Conservation (phyloP, 2,113 vertebrate species). For the Microcebus ravelobensis region DNA sequence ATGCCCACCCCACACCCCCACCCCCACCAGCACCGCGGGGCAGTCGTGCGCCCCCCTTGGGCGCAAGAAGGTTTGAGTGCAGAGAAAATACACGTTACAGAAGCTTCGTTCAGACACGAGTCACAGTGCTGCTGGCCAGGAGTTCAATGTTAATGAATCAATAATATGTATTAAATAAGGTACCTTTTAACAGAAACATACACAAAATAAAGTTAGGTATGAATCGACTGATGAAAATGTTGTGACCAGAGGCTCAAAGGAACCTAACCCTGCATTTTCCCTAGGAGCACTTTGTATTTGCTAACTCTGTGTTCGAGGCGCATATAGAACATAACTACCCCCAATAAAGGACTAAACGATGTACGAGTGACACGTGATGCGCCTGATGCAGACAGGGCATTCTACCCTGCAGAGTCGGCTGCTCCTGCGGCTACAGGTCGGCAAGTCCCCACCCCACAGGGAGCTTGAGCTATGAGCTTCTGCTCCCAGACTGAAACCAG, state of each 20-base stretch:
- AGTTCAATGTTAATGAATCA: background rate
- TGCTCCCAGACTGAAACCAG: background rate
- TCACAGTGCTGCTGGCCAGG: background rate
- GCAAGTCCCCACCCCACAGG: background rate
- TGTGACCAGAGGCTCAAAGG: background rate
- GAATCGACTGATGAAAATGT: fast-evolving
- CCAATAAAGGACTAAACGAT: background rate
- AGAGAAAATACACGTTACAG: background rate
- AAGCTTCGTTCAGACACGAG: background rate
- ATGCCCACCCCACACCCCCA: background rate
- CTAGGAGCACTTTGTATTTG: fast-evolving
- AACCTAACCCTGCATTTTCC: background rate
- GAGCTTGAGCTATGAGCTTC: background rate
- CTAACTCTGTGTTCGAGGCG: fast-evolving
- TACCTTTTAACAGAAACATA: background rate
- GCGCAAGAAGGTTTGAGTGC: background rate
- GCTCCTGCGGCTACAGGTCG: background rate
- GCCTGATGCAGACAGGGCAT: background rate
- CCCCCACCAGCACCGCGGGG: fast-evolving
- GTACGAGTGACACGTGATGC: fast-evolving
- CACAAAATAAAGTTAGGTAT: background rate
- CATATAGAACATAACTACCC: background rate
- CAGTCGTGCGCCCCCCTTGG: background rate
- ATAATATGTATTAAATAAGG: background rate
- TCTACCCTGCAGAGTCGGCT: background rate